Percentiles rank a stretch among this genome's conserved stretches.
Evolutionary conservation across 1,140 invertebrate genomes (phyloP).

Genomic region (Dendroctonus ponderosae): DNA sequence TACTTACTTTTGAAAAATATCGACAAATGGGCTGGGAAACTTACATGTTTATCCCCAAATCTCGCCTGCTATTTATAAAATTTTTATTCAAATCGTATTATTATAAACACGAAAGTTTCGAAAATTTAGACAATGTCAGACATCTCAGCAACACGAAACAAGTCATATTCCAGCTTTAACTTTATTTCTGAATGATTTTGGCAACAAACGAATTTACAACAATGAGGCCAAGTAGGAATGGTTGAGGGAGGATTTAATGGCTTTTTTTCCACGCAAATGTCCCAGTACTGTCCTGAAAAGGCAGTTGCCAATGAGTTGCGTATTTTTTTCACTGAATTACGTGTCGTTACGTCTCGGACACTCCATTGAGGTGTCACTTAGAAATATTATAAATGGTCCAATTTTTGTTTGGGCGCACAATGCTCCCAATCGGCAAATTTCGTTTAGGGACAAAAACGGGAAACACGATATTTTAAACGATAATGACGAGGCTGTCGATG

Average conservation of each 20-base stretch:
- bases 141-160: too few species aligned
- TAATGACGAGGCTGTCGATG: constrained; percentile 30
- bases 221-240: too few species aligned
- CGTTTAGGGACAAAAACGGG: constrained; percentile 13
- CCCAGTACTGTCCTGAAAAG: constrained; percentile 18
- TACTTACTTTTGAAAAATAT: too few species aligned
- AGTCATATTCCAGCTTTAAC: too few species aligned
- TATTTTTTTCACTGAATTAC: constrained; percentile 39
- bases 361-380: constrained; percentile 43
- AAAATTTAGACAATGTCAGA: too few species aligned
- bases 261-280: constrained; percentile 1
- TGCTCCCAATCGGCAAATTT: constrained; percentile 32
- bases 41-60: too few species aligned
- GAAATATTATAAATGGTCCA: constrained; percentile 45
- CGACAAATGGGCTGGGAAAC: too few species aligned
- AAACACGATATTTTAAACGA: constrained; percentile 36
- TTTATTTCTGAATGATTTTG: too few species aligned
- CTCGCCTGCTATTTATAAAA: too few species aligned
- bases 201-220: too few species aligned
- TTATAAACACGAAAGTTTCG: too few species aligned
- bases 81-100: too few species aligned
- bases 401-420: constrained; percentile 36
- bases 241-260: neutral
- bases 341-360: constrained; percentile 41
- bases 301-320: constrained; percentile 42